Evolutionary conservation across 2,888 invertebrate species (phyloP), one percentile per base, ranked within the genome.

Genomic region (Galerucella nymphaeae): DNA sequence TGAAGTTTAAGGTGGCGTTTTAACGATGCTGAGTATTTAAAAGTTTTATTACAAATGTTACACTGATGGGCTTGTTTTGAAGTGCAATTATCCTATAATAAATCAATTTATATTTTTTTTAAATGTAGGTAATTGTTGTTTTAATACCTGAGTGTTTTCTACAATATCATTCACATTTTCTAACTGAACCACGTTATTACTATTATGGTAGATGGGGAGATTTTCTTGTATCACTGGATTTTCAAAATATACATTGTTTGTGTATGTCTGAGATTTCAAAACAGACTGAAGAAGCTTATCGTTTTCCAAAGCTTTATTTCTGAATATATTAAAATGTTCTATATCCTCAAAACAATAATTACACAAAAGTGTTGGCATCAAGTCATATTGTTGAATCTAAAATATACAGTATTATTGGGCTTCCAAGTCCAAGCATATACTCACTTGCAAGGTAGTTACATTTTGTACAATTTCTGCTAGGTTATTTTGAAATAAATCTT

Each of bases 1-100:
- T 80, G 80, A 58, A 80, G 79, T 70, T 78, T 79, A 76, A 79
- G 73, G 63, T 80, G 80, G 20, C 80, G 70, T 20, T 75, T 74
- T 53, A 80, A 65, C 1, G 80, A 80, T 66, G 78, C 74, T 53
- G 75, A 71, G 2, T 76, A 77, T 78, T 78, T 80, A 18, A 80
- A 74, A 42, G 65, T 18, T 67, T 80, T 80, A 11, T 78, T 74
- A 69, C 80, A 80, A 30, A 76, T 72, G 42, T 69, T 66, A 48
- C 80, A 80, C 48, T 79, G 70, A 74, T 78, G 74, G 0, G 8
- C 6, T 66, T 62, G 67, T 48, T 72, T 65, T 20, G 16, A 16
- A 2, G 45, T 10, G 11, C 38, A 53, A 48, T 48, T 38, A 55
- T 9, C 18, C 45, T 16, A 58, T 59, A 20, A 61, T 53, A 53